Percentiles rank a stretch among this genome's conserved stretches.
These are phyloP conservation scores for Cylloceria caligata DNA, from an alignment of 2,888 invertebrate genomes.

Conservation along the genomic window DNA sequence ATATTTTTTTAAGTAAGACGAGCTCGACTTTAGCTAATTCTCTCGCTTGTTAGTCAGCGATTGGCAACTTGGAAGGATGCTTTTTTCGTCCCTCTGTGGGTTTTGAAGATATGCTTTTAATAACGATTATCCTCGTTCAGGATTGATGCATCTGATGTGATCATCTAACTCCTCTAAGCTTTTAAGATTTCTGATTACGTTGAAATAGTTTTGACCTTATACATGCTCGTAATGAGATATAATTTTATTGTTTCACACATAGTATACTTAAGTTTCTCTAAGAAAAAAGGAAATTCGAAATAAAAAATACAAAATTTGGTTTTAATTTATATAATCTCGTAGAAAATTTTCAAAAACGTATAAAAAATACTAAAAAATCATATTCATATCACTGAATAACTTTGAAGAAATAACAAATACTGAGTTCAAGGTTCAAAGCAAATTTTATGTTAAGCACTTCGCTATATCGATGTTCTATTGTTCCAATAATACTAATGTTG, in stretches of 20 bases:
- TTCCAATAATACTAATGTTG: background rate
- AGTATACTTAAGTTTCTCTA: background rate
- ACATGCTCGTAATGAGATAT: background rate
- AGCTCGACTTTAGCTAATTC: conserved; percentile 95
- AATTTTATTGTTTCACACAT: background rate
- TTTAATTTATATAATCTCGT: too few relatives aligned
- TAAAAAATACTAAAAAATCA: too few relatives aligned
- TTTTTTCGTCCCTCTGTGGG: conserved; percentile 97
- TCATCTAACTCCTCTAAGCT: background rate
- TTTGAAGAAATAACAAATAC: too few relatives aligned
- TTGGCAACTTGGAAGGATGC: conserved; percentile 98
- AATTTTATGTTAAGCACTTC: background rate
- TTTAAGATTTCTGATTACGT: conserved; percentile 80
- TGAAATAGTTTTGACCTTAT: conserved; percentile 64
- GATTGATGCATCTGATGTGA: conserved; percentile 79
- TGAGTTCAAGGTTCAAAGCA: background rate
- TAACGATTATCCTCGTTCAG: conserved; percentile 74
- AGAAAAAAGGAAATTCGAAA: background rate
- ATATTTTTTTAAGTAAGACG: conserved; percentile 97
- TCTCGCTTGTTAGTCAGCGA: conserved; percentile 99
- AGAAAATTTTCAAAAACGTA: too few relatives aligned
- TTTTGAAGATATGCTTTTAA: conserved; percentile 85
- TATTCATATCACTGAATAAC: too few relatives aligned
- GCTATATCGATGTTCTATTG: background rate
- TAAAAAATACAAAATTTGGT: too few relatives aligned